Conservation (phyloP, 2,888 invertebrate species). For the Poecilus cupreus region DNA sequence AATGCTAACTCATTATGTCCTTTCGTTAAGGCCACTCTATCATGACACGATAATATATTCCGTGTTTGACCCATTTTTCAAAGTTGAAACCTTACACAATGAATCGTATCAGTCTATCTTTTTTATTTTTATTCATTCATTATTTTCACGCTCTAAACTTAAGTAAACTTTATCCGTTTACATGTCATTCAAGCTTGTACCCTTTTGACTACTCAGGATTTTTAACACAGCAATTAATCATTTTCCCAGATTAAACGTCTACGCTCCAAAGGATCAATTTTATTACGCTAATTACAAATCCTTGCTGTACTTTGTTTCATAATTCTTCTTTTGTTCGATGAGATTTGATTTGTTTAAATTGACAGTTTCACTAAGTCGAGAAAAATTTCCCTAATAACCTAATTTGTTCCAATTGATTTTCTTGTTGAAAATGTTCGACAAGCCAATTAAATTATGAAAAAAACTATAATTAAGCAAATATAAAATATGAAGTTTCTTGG, state of each 20-base stretch:
- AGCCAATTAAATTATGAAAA: neutral
- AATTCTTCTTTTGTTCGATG: constrained; percentile 3
- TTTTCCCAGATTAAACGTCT: constrained; percentile 14
- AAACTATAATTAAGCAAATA: neutral
- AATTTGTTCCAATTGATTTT: constrained; percentile 22
- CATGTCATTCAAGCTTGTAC: constrained; percentile 1
- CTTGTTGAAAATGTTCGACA: too few species aligned
- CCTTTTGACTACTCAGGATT: constrained; percentile 9
- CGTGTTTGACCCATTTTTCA: constrained; percentile 41
- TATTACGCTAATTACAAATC: neutral
- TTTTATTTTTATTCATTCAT: constrained; percentile 32
- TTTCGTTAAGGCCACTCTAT: neutral
- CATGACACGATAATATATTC: constrained; percentile 28
- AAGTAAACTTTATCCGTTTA: constrained; percentile 18
- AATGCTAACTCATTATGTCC: constrained; percentile 28
- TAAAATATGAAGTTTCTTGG: constrained; percentile 1
- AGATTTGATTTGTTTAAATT: constrained; percentile 3
- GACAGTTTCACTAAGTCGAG: neutral
- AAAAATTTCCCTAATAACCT: constrained; percentile 15
- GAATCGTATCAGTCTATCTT: constrained; percentile 24
- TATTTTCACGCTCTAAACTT: constrained; percentile 18
- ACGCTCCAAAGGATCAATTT: constrained; percentile 16
- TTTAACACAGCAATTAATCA: constrained; percentile 19
- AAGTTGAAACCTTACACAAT: constrained; percentile 30
- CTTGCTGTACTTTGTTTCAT: constrained; percentile 30